phyloP scores from a whole-genome alignment of 2,888 invertebrate species.

The Cataglyphis rosenhaueri region DNA sequence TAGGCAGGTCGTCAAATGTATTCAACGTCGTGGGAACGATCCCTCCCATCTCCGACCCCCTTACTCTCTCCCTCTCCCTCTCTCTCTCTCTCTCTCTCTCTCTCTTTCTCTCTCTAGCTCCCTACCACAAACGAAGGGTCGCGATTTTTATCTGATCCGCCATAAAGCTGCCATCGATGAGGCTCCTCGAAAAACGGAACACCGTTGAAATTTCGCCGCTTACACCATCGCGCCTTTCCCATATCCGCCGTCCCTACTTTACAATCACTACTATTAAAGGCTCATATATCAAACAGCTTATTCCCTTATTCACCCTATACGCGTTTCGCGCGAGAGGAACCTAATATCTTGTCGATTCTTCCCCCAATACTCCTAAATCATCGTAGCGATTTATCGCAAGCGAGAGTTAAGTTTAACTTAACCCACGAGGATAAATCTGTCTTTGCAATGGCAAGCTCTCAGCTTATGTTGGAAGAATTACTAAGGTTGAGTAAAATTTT shows the following conservation, averaged over 20 bases:
- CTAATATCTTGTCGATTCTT: slow-evolving; percentile 53
- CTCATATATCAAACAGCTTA: slow-evolving; percentile 73
- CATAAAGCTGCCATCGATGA: slow-evolving; percentile 75
- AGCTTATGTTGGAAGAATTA: slow-evolving; percentile 25
- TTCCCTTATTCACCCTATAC: slow-evolving; percentile 34
- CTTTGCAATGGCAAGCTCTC: slow-evolving; percentile 12
- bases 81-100: too few species aligned
- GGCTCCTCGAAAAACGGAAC: slow-evolving; percentile 52
- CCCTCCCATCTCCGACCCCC: slow-evolving; percentile 25
- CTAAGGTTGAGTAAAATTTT: slow-evolving; percentile 23
- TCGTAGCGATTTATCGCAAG: slow-evolving; percentile 21
- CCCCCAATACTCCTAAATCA: slow-evolving; percentile 45
- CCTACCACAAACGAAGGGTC: slow-evolving; percentile 59
- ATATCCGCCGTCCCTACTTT: slow-evolving; percentile 53
- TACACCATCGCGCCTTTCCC: slow-evolving; percentile 48
- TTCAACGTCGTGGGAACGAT: slow-evolving; percentile 67
- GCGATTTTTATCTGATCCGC: slow-evolving; percentile 74
- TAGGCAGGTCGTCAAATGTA: slow-evolving; percentile 72
- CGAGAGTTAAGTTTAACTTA: slow-evolving; percentile 7
- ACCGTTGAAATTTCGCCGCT: slow-evolving; percentile 68
- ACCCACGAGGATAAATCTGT: slow-evolving; percentile 44
- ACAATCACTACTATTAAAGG: slow-evolving; percentile 74
- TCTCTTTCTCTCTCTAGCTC: not conserved
- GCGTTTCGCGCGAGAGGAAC: slow-evolving; percentile 34
- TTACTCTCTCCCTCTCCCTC: not conserved